Evolutionary conservation across 1,140 invertebrate species (phyloP).

Genomic region (Spodoptera litura): DNA sequence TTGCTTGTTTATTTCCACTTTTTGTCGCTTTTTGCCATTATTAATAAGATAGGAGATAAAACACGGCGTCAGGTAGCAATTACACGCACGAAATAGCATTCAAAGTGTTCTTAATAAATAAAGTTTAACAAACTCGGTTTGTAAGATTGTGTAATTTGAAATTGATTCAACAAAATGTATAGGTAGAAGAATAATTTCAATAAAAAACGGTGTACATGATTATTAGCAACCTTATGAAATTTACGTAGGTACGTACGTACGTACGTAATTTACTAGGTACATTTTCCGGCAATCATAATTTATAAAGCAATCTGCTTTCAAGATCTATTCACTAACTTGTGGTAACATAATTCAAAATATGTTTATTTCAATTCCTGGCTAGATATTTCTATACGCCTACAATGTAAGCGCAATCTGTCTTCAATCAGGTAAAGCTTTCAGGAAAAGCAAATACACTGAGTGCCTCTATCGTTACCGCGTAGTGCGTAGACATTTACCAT

Average conservation of each 20-base stretch:
- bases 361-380: neutral
- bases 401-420: constrained; percentile 5
- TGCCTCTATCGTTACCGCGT: constrained; percentile 22
- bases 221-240: too few species aligned
- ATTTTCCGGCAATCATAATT: too few species aligned
- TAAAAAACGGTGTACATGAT: too few species aligned
- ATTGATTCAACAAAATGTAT: too few species aligned
- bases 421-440: constrained; percentile 26
- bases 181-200: too few species aligned
- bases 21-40: constrained; percentile 55
- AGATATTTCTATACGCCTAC: neutral
- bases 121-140: neutral
- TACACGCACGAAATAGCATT: constrained; percentile 54
- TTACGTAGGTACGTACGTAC: too few species aligned
- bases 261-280: too few species aligned
- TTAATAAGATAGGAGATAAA: constrained; percentile 46
- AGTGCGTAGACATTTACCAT: constrained; percentile 37
- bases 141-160: neutral
- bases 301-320: too few species aligned
- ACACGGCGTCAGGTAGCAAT: constrained; percentile 48
- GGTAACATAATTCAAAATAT: too few species aligned
- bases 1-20: constrained; percentile 59
- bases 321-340: too few species aligned
- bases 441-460: constrained; percentile 30
- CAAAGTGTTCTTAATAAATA: constrained; percentile 13